Conservation (phyloP, 2,797 vertebrate genomes). For the Anolis apletophallus region DNA sequence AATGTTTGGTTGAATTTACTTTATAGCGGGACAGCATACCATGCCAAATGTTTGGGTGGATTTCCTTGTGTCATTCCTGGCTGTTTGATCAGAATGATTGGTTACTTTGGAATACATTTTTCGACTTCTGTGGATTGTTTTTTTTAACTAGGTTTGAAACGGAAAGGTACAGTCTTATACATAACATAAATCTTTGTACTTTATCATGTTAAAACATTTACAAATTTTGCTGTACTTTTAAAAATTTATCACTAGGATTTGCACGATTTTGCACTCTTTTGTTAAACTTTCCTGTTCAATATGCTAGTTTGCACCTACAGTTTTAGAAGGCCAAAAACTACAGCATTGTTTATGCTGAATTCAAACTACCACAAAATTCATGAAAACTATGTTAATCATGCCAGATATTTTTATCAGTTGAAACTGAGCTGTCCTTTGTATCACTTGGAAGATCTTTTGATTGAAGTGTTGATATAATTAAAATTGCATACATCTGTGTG, state of each 20-base stretch:
- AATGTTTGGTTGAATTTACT: conserved; percentile 13
- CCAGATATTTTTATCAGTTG: background rate
- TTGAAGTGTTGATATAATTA: no score
- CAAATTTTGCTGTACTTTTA: background rate
- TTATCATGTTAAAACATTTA: background rate
- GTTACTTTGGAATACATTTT: conserved; percentile 35
- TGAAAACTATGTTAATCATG: background rate
- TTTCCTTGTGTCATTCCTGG: conserved; percentile 9
- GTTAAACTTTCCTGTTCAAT: background rate
- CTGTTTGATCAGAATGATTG: conserved; percentile 14
- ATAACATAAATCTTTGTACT: background rate
- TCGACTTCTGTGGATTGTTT: background rate
- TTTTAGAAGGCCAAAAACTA: background rate
- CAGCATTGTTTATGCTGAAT: background rate
- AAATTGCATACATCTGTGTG: no score
- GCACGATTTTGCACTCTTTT: conserved; percentile 2
- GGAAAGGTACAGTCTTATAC: conserved; percentile 1
- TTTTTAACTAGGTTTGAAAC: background rate
- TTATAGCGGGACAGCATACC: background rate
- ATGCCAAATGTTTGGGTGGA: conserved; percentile 2
- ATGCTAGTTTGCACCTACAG: background rate
- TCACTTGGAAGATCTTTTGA: background rate
- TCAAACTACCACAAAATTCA: background rate
- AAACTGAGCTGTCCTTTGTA: background rate
- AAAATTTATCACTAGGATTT: conserved; percentile 13